Conservation (phyloP, 2,888 invertebrate genomes). For the Epicampocera succincta region DNA sequence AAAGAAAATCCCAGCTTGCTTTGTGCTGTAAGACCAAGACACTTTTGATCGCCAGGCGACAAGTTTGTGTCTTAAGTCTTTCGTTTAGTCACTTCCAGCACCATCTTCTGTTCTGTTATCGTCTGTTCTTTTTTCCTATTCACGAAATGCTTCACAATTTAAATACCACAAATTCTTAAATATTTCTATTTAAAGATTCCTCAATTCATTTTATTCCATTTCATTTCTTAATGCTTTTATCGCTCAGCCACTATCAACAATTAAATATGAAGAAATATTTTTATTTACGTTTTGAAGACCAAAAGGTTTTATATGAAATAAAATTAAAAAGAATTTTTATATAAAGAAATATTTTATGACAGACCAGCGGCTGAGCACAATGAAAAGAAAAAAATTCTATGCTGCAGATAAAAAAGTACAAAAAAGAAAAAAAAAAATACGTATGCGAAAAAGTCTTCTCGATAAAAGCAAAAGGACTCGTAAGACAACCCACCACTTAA, state of each 20-base stretch:
- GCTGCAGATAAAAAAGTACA: slow-evolving; percentile 38
- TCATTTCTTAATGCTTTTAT: slow-evolving; percentile 58
- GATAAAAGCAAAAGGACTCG: slow-evolving; percentile 48
- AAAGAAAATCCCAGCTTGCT: slow-evolving; percentile 1
- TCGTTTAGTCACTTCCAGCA: slow-evolving; percentile 40
- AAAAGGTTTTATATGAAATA: slow-evolving; percentile 39
- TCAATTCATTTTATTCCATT: slow-evolving; percentile 51
- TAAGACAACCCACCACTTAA: slow-evolving; percentile 68
- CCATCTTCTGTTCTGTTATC: background rate
- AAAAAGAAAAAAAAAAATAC: slow-evolving; percentile 12
- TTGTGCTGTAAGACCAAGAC: slow-evolving; percentile 9
- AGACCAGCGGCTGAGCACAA: slow-evolving; percentile 33
- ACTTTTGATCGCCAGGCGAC: slow-evolving; percentile 26
- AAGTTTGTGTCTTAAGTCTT: slow-evolving; percentile 61
- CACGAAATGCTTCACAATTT: slow-evolving; percentile 65
- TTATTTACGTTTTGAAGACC: slow-evolving; percentile 29
- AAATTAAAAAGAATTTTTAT: slow-evolving; percentile 57
- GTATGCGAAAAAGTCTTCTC: slow-evolving; percentile 13
- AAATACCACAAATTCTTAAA: slow-evolving; percentile 67
- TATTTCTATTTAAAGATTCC: slow-evolving; percentile 63
- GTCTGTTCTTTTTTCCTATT: slow-evolving; percentile 11
- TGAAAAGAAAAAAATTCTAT: slow-evolving; percentile 31
- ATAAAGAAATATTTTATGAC: slow-evolving; percentile 56
- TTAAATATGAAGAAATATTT: slow-evolving; percentile 58
- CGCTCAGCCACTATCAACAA: slow-evolving; percentile 64